These are phyloP conservation scores for Ifrita kowaldi DNA, from an alignment of 2,113 vertebrate genomes.

Conservation along the genomic window DNA sequence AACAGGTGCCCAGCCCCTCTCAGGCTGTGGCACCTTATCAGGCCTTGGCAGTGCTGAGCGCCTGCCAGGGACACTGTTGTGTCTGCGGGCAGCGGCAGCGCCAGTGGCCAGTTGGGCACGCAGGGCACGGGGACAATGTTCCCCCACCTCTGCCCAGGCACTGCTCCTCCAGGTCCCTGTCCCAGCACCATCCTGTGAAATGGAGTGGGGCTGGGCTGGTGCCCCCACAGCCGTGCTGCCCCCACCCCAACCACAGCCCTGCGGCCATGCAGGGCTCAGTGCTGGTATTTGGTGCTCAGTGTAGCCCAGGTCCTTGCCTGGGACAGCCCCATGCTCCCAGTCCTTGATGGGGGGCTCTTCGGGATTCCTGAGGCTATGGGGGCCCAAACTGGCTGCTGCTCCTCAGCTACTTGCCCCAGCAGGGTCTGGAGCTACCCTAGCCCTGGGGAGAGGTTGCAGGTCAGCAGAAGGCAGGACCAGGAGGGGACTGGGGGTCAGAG, in stretches of 20 bases:
- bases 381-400: background rate
- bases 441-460: background rate
- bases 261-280: background rate
- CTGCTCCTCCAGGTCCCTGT: background rate
- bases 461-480: background rate
- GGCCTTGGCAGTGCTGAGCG: background rate
- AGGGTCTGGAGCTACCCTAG: background rate
- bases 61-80: background rate
- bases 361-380: fast-evolving
- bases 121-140: background rate
- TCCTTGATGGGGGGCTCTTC: background rate
- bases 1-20: background rate
- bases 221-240: background rate
- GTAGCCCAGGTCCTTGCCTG: background rate
- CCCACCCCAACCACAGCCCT: background rate
- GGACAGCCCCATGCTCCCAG: background rate
- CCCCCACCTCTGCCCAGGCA: background rate
- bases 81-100: background rate
- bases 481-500: background rate
- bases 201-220: background rate
- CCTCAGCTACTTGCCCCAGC: background rate
- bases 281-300: background rate
- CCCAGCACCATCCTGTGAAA: background rate
- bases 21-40: background rate
- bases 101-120: fast-evolving